Evolutionary conservation across 2,797 vertebrate species (phyloP), one percentile per base, ranked within the genome.

Genomic region (Enteromius paludinosus): DNA sequence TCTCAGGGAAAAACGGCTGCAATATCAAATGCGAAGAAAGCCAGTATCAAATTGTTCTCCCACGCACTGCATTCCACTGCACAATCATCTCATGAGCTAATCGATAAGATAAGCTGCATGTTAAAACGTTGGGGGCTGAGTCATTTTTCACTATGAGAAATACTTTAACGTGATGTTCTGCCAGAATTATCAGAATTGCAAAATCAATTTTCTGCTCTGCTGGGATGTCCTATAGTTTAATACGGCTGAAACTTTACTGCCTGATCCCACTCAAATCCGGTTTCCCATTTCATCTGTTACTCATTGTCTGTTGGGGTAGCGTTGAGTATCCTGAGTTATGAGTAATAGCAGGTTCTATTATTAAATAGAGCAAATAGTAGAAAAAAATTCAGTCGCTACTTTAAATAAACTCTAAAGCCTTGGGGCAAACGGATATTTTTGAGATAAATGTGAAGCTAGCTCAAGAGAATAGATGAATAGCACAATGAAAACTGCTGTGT

Each of bases 41-140:
- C 17, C 75, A 14, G 11, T 35, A 69, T 70, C 64, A 79, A 28
- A 80, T 66, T 59, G 25, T 56, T 78, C 66, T 64, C 79, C 47
- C 45, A 69, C 84, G 56, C 71, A 12, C 23, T 2, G 65, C 78
- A 82, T 74, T 65, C 66, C 79, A 61, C n/a, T 33, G 62, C 84
- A 64, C 5, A 68, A 84, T 90, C 86, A 74, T 9, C 86, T 88
- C 78, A 88, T 85, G 83, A 89, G 86, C 82, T 83, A 88, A 89
- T 92, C 86, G 78, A 87, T 89, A 47, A 52, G 71, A 88, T 84
- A 90, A 92, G 90, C 87, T 83, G 43, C 66, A 64, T 74, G 82
- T 87, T 84, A 84, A 80, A 89, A 11, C 30, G 54, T 78, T 72
- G 62, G 73, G 84, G 85, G 49, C 69, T 68, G 83, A 82, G 12